Evolutionary conservation across 2,113 vertebrate species (phyloP).

Genomic region (Callaeas wilsoni): DNA sequence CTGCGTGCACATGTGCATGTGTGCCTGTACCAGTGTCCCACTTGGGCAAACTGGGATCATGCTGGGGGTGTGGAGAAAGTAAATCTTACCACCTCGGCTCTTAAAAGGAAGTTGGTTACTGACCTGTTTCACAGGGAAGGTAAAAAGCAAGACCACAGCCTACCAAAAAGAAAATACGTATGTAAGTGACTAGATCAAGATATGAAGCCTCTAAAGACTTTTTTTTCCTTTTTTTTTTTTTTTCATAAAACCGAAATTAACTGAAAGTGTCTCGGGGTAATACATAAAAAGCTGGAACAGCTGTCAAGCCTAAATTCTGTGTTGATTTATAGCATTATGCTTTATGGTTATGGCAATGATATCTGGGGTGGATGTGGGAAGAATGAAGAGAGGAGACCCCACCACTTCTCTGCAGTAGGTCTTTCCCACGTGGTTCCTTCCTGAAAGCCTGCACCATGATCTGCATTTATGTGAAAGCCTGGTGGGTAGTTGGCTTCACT

Average conservation of each 20-base stretch:
- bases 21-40: not conserved
- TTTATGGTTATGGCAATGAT: not conserved
- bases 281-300: conserved; percentile 18
- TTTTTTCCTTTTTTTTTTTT: not conserved
- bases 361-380: not conserved
- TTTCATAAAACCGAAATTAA: conserved; percentile 36
- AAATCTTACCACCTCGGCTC: not conserved
- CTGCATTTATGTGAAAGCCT: not conserved
- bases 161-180: not conserved
- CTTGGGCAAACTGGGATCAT: not conserved
- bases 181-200: not conserved
- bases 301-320: not conserved
- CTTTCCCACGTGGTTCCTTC: not conserved
- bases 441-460: not conserved
- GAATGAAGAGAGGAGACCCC: not conserved
- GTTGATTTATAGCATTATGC: not conserved
- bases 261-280: not conserved
- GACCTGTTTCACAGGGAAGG: not conserved
- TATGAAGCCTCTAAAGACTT: not conserved
- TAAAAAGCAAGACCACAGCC: not conserved
- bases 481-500: not conserved
- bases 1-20: rapidly evolving
- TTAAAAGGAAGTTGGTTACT: not conserved
- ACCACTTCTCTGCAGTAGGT: not conserved
- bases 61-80: not conserved